Conservation (phyloP, 2,888 invertebrate species). For the Ectobius pallidus region DNA sequence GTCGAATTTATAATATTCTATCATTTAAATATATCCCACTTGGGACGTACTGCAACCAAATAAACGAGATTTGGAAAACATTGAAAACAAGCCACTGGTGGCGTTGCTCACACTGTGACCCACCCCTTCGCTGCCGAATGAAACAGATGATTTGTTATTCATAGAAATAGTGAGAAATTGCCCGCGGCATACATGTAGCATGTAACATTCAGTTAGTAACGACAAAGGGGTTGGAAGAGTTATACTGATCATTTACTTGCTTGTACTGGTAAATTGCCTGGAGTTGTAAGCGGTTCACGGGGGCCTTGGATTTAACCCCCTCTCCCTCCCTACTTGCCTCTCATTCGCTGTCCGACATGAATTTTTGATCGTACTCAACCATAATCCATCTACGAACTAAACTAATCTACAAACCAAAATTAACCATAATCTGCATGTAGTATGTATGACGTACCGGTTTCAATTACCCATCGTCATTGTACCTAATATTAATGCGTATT, state of each 20-base stretch:
- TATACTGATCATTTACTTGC: not conserved
- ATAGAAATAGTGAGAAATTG: too few relatives aligned
- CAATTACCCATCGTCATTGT: not conserved
- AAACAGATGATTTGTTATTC: too few relatives aligned
- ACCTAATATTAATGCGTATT: not conserved
- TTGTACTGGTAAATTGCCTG: not conserved
- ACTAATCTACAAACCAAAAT: slow-evolving; percentile 22
- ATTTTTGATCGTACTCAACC: slow-evolving; percentile 19
- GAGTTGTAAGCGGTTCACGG: not conserved
- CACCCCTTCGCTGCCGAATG: too few relatives aligned
- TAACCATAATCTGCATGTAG: slow-evolving; percentile 23
- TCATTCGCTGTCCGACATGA: not conserved
- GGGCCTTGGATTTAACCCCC: not conserved
- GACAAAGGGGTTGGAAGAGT: too few relatives aligned
- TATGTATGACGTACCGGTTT: not conserved
- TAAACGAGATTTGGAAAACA: too few relatives aligned
- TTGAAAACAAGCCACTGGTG: too few relatives aligned
- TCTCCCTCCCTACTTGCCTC: not conserved
- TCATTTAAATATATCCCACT: too few relatives aligned
- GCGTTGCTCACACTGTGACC: too few relatives aligned
- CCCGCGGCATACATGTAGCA: too few relatives aligned
- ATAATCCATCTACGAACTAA: slow-evolving; percentile 9
- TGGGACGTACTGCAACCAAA: too few relatives aligned
- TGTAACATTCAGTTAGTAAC: too few relatives aligned
- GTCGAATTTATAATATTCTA: too few relatives aligned